phyloP scores from a whole-genome alignment of 1,140 invertebrate genomes.

The Neodiprion lecontei region DNA sequence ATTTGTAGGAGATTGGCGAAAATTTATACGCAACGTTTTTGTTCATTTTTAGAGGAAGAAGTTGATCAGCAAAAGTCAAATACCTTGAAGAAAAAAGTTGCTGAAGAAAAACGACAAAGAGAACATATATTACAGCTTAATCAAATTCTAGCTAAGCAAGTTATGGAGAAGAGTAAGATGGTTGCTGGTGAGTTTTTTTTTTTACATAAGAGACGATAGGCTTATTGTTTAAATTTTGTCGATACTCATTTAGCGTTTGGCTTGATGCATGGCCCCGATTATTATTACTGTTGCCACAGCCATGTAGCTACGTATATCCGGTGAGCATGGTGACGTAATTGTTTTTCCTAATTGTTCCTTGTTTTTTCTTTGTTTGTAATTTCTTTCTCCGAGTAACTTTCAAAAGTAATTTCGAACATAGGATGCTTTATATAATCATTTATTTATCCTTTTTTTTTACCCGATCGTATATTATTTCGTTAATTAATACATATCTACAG shows the following conservation, averaged over 20 bases:
- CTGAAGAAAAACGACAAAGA: constrained; percentile 83
- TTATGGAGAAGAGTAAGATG: constrained; percentile 92
- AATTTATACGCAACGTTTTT: no score
- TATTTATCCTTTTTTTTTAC: no score
- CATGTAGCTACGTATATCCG: no score
- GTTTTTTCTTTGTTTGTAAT: constrained; percentile 16
- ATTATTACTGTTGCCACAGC: constrained; percentile 8
- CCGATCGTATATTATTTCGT: no score
- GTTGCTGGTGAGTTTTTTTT: constrained; percentile 78
- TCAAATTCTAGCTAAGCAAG: constrained; percentile 91
- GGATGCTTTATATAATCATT: no score
- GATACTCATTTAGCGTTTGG: neutral
- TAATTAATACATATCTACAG: no score
- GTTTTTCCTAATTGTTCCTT: constrained; percentile 31
- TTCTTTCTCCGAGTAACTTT: neutral
- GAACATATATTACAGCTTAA: constrained; percentile 88
- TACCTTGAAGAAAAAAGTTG: constrained; percentile 66
- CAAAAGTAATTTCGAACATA: no score
- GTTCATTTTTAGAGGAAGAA: constrained; percentile 45
- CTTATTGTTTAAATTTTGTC: constrained; percentile 25
- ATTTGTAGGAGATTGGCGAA: no score
- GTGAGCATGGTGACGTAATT: constrained; percentile 17
- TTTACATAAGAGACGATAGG: constrained; percentile 11
- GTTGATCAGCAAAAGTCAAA: constrained; percentile 52
- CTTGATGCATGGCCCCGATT: constrained; percentile 3